These are phyloP conservation scores for Dioctria rufipes DNA, from an alignment of 2,888 invertebrate species.

Conservation along the genomic window DNA sequence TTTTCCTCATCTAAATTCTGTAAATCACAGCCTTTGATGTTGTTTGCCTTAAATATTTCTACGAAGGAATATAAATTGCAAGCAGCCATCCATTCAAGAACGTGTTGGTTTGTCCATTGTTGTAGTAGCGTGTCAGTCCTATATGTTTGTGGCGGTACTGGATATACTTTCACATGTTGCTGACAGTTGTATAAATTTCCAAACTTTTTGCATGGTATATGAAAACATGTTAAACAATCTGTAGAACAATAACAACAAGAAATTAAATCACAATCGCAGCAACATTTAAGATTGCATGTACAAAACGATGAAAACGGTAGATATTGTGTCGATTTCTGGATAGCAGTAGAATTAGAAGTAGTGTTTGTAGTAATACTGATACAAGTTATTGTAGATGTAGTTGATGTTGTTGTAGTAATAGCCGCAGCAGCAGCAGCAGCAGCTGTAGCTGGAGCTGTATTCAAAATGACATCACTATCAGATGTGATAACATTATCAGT, in stretches of 20 bases:
- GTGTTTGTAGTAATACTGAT: neutral
- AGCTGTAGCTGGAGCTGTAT: neutral
- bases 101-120: conserved; percentile 80
- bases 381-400: neutral
- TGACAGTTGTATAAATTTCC: conserved; percentile 58
- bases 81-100: conserved; percentile 84
- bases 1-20: conserved; percentile 78
- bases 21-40: conserved; percentile 80
- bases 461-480: neutral
- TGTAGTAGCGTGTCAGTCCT: conserved; percentile 71
- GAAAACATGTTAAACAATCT: conserved; percentile 62
- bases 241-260: conserved; percentile 59
- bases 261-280: conserved; percentile 59
- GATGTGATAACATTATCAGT: neutral
- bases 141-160: conserved; percentile 52
- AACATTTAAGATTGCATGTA: conserved; percentile 58
- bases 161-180: conserved; percentile 54
- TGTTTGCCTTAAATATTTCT: conserved; percentile 80
- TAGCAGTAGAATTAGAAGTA: neutral
- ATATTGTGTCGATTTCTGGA: conserved; percentile 39
- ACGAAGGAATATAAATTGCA: conserved; percentile 81
- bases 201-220: conserved; percentile 60
- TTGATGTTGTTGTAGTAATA: neutral
- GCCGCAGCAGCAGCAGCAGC: neutral
- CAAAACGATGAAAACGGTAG: conserved; percentile 52